A percentile compares a stretch with the other conserved stretches of the same genome.
Evolutionary conservation across 2,888 invertebrate species (phyloP).

Genomic region (Idaea dimidiata): DNA sequence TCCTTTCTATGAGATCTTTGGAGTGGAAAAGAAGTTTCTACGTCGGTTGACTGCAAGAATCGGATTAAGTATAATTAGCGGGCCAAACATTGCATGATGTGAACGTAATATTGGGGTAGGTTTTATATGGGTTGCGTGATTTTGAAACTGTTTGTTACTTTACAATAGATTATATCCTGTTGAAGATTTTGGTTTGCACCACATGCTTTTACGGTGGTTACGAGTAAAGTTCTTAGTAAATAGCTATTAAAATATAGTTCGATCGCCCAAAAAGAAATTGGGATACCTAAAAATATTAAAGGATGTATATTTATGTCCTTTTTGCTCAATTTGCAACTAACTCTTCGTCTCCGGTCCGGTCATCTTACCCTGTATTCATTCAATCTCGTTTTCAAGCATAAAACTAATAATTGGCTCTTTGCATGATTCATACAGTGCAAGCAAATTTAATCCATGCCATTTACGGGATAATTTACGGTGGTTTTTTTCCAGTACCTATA

Average conservation of each 20-base stretch:
- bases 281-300: too few species aligned
- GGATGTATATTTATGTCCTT: too few species aligned
- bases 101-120: conserved; percentile 33
- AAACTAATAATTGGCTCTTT: too few species aligned
- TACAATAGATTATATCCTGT: neutral
- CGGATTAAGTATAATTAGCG: conserved; percentile 70
- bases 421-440: too few species aligned
- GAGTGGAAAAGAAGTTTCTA: conserved; percentile 65
- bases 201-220: neutral
- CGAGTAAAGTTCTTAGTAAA: neutral
- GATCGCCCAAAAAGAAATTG: too few species aligned
- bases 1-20: conserved; percentile 50
- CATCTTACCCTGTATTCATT: too few species aligned
- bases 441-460: too few species aligned
- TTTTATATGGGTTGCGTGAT: neutral
- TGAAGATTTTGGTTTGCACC: neutral
- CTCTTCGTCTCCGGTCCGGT: too few species aligned
- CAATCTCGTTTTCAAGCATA: too few species aligned
- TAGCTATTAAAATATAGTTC: neutral
- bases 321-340: too few species aligned
- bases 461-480: too few species aligned
- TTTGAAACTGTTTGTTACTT: neutral
- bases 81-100: conserved; percentile 47
- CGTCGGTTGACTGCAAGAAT: conserved; percentile 61
- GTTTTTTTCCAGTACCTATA: too few species aligned